Conservation (phyloP, 2,797 vertebrate species). For the Platyrinchus mystaceus region DNA sequence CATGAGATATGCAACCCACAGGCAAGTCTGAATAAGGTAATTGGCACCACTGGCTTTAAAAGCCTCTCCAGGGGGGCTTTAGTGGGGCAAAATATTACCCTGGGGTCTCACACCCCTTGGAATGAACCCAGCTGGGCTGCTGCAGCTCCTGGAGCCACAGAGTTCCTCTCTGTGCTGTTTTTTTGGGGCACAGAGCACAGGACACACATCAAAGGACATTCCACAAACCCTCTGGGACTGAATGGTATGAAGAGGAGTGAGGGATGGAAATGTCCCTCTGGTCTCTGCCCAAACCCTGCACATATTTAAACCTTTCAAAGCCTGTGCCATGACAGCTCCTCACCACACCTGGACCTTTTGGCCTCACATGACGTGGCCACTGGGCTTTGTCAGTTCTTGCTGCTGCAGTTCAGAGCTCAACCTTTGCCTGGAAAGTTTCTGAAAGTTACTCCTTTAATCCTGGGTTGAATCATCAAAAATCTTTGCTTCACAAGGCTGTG, state of each 20-base stretch:
- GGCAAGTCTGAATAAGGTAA: neutral
- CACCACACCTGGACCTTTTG: neutral
- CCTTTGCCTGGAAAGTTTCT: neutral
- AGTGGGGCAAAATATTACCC: neutral
- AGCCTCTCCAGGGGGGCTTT: neutral
- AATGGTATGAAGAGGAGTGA: neutral
- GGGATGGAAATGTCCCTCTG: neutral
- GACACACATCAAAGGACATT: neutral
- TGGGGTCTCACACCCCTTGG: neutral
- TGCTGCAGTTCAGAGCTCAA: neutral
- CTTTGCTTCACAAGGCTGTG: neutral
- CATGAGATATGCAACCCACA: neutral
- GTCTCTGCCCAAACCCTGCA: neutral
- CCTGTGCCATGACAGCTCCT: neutral
- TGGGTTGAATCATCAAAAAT: neutral
- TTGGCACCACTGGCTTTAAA: neutral
- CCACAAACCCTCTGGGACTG: neutral
- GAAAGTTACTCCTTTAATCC: neutral
- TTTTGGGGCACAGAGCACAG: neutral
- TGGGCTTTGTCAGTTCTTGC: neutral
- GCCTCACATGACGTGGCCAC: neutral
- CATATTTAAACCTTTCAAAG: neutral
- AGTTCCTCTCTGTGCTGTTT: accelerated
- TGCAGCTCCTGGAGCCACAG: neutral
- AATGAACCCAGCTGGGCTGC: neutral